Base-by-base conservation (phyloP, 1,140 invertebrate genomes). In the Drosophila watanabei region DNA sequence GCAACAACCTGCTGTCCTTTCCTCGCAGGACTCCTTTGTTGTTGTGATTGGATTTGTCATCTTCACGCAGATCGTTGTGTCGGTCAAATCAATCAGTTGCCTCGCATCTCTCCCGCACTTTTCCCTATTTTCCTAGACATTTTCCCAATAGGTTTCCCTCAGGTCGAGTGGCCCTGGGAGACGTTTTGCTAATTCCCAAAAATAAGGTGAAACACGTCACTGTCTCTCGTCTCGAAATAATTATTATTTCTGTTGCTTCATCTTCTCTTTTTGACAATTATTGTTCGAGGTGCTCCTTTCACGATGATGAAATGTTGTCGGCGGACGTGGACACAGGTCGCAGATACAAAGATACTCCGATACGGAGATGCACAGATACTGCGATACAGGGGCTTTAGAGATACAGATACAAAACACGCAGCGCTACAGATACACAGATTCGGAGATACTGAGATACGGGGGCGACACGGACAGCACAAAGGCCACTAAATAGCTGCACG, bases 251-350 rank as follows among this genome's bases (percentile, higher is more conserved):
- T 46, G 49, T 56, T 35, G 13, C 35, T 39, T 30, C 10, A 75
- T 32, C 51, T 48, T 45, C 75, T 2, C 9, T 52, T 57, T 57
- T 82, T 90, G 86, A 90, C 86, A 90, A 91, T 90, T 90, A 90
- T 90, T 90, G 86, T 90, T 90, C 66, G 60, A 77, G 86, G 79
- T 90, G 86, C 86, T 85, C 68, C 75, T 89, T 75, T 82, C 71
- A 80, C 62, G 85, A 85, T 89, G 86, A 90, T 91, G 86, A 90
- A 90, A 90, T 90, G 86, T 90, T 90, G 87, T 90, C 86, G 68
- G 83, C 89, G 79, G 76, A 90, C 86, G 87, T 90, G 86, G 87
- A 90, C 86, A 89, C 86, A 90, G 87, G 86, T 89, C 86, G 60
- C 35, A 32, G 24, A 66, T 28, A 37, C 59, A 37, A 13, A 80